Evolutionary conservation across 2,113 vertebrate species (phyloP).

Genomic region (Cephalopholis sonnerati): DNA sequence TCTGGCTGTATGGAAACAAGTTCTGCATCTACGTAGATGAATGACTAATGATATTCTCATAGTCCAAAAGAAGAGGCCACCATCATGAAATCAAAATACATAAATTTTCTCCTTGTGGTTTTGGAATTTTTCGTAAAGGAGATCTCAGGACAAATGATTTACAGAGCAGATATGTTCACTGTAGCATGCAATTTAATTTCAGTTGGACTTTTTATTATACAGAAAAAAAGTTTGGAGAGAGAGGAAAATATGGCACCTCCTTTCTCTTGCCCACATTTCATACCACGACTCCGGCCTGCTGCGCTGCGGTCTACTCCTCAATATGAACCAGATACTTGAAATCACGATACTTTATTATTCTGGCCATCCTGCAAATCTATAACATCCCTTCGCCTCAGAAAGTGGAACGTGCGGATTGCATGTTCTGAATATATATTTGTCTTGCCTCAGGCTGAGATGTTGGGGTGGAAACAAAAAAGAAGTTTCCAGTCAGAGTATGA

Average conservation of each 20-base stretch:
- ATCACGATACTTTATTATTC: conserved; percentile 65
- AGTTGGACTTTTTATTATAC: conserved; percentile 16
- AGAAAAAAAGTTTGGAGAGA: neutral
- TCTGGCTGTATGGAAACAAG: neutral
- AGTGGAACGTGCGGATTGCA: conserved; percentile 44
- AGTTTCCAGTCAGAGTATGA: conserved; percentile 64
- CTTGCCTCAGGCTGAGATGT: conserved; percentile 58
- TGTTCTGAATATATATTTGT: conserved; percentile 67
- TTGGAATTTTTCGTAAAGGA: neutral
- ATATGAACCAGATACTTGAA: conserved; percentile 64
- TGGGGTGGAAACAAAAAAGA: conserved; percentile 28
- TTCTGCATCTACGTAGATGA: neutral
- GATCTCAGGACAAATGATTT: conserved; percentile 12
- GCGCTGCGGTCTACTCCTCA: conserved; percentile 59
- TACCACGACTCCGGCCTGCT: conserved; percentile 54
- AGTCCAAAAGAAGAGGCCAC: neutral
- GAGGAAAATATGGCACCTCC: conserved; percentile 23
- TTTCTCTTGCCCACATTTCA: conserved; percentile 56
- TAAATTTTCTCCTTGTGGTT: neutral
- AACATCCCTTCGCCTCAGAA: conserved; percentile 67
- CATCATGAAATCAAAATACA: neutral
- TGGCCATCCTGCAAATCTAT: conserved; percentile 66
- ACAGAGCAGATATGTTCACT: neutral
- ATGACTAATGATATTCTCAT: neutral
- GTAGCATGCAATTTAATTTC: conserved; percentile 23